Conservation (phyloP, 2,113 vertebrate species). For the Anguilla rostrata region DNA sequence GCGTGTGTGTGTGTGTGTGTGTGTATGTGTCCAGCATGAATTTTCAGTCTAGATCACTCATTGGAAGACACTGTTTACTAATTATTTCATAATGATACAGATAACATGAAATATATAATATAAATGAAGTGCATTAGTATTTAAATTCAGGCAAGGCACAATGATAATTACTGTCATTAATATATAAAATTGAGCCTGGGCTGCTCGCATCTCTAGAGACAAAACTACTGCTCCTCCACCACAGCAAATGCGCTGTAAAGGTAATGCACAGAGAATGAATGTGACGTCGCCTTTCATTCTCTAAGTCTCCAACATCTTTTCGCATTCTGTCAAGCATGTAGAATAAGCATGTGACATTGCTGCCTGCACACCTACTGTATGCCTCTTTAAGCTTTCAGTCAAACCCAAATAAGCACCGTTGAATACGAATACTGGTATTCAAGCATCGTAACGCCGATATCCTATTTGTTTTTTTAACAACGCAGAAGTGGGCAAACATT, state of each 20-base stretch:
- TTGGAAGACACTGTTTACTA: not conserved
- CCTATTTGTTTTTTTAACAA: slow-evolving; percentile 57
- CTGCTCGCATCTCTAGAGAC: not conserved
- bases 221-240: not conserved
- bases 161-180: not conserved
- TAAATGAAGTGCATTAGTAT: not conserved
- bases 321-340: not conserved
- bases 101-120: not conserved
- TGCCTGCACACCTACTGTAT: not conserved
- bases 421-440: not conserved
- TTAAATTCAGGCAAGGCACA: not conserved
- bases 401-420: not conserved
- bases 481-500: slow-evolving; percentile 81
- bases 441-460: not conserved
- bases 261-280: not conserved
- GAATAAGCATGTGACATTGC: not conserved
- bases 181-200: not conserved
- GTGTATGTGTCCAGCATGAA: not conserved
- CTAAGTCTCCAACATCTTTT: not conserved
- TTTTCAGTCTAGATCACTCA: not conserved
- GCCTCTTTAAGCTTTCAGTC: not conserved
- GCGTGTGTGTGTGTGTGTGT: not conserved
- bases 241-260: not conserved
- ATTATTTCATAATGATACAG: not conserved
- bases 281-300: not conserved